Conservation (phyloP, 2,113 vertebrate genomes). For the Hippocampus zosterae region DNA sequence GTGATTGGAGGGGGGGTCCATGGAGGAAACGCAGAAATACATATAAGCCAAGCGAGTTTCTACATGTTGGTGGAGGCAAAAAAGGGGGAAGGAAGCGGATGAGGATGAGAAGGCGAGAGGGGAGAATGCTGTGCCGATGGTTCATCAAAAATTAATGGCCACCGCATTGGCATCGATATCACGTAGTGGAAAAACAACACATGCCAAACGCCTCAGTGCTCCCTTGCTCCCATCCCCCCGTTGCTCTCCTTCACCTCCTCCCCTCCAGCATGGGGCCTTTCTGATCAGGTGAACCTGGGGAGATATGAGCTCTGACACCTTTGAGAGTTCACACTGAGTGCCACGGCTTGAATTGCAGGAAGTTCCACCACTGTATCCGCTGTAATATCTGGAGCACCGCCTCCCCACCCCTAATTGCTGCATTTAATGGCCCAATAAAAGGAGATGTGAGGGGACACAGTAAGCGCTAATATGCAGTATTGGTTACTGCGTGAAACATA, state of each 20-base stretch:
- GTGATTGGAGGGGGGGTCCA: constrained; percentile 23
- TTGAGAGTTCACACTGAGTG: constrained; percentile 75
- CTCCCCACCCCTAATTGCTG: constrained; percentile 58
- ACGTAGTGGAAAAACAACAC: constrained; percentile 76
- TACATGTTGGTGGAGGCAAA: constrained; percentile 37
- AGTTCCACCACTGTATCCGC: constrained; percentile 58
- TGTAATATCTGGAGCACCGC: constrained; percentile 45
- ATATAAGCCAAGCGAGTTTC: constrained; percentile 52
- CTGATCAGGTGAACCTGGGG: constrained; percentile 74
- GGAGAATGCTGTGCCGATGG: constrained; percentile 65
- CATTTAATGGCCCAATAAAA: constrained; percentile 71
- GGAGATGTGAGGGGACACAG: constrained; percentile 57
- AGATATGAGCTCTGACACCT: constrained; percentile 76
- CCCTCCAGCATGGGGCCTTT: constrained; percentile 63
- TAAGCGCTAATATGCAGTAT: constrained; percentile 48
- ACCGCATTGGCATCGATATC: constrained; percentile 76
- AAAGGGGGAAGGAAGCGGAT: constrained; percentile 23
- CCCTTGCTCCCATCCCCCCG: constrained; percentile 41
- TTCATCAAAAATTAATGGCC: constrained; percentile 76
- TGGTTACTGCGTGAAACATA: constrained; percentile 38
- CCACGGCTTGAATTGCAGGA: constrained; percentile 71
- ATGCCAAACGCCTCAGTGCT: constrained; percentile 70
- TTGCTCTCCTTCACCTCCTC: constrained; percentile 46
- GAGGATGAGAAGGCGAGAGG: constrained; percentile 64
- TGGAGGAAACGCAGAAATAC: constrained; percentile 49